A percentile compares a stretch with the other conserved stretches of the same genome.
These are phyloP conservation scores for Cygnus olor DNA, from an alignment of 2,797 vertebrate genomes.

Conservation along the genomic window DNA sequence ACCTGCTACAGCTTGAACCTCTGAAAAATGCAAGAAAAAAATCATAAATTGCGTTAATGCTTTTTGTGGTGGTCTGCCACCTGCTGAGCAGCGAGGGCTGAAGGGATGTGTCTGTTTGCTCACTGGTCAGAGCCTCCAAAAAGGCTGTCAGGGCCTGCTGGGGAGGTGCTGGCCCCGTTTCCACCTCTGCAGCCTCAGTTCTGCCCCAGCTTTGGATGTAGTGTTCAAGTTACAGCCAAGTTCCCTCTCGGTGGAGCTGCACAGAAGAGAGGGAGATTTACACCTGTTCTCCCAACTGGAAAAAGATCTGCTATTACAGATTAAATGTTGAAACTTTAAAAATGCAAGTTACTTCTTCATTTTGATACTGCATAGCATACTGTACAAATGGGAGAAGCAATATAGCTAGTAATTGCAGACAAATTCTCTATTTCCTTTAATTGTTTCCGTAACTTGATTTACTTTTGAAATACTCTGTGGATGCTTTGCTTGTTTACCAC, in stretches of 20 bases:
- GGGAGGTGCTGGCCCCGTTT: not conserved
- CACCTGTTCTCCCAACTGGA: not conserved
- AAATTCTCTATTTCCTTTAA: conserved; percentile 45
- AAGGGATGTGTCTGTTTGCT: not conserved
- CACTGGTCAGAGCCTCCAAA: not conserved
- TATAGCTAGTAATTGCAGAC: not conserved
- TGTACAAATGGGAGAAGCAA: not conserved
- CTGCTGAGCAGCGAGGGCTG: not conserved
- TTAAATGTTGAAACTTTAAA: not conserved
- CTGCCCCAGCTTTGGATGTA: not conserved
- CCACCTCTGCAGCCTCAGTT: not conserved
- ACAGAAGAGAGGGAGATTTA: not conserved
- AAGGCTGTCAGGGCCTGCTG: not conserved
- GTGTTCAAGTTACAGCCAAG: not conserved
- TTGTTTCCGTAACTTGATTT: conserved; percentile 48
- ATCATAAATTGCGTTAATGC: not conserved
- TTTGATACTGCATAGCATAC: not conserved
- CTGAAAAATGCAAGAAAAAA: not conserved
- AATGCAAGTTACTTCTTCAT: not conserved
- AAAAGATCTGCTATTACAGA: not conserved
- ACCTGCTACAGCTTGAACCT: not conserved
- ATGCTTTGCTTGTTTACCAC: conserved; percentile 14
- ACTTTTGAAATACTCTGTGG: not conserved
- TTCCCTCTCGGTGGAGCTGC: not conserved
- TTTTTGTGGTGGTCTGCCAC: not conserved